Evolutionary conservation across 2,797 vertebrate genomes (phyloP).

Genomic region (Gymnoscopelus microlampas): DNA sequence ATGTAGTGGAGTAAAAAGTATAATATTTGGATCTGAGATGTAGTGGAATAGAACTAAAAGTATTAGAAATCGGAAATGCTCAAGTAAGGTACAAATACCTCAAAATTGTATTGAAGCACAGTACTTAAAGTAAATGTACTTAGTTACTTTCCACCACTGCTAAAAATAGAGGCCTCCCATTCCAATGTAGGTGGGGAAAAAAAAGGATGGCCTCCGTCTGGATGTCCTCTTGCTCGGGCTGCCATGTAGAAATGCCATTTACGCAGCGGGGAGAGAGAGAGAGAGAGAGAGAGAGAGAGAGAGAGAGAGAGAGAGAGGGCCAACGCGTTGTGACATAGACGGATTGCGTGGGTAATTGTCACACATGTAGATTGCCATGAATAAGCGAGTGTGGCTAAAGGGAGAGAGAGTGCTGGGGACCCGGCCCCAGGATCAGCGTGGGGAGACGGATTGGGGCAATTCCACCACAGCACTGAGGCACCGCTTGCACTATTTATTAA

Average conservation of each 20-base stretch:
- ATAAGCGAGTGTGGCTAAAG: conserved; percentile 74
- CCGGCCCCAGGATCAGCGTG: conserved; percentile 68
- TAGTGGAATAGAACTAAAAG: no score
- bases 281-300: conserved; percentile 18
- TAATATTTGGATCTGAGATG: no score
- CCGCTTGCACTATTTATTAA: conserved; percentile 82
- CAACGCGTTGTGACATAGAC: conserved; percentile 69
- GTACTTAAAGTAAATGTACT: no score
- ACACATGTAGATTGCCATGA: conserved; percentile 83
- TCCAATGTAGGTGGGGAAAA: conserved; percentile 26
- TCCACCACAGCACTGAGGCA: conserved; percentile 66
- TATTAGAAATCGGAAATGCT: no score
- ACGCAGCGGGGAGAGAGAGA: conserved; percentile 54
- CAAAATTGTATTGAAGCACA: no score
- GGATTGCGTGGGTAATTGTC: conserved; percentile 80
- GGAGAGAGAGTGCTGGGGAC: conserved; percentile 56
- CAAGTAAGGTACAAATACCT: no score
- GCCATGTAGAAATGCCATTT: conserved; percentile 69
- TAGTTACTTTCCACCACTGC: neutral
- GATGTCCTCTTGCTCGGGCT: conserved; percentile 60
- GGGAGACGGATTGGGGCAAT: conserved; percentile 85
- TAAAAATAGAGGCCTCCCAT: conserved; percentile 70
- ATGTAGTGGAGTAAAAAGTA: no score
- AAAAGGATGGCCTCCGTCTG: conserved; percentile 67
- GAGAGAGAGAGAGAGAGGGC: conserved; percentile 39